A percentile compares a stretch with the other conserved stretches of the same genome.
These are phyloP conservation scores for Ispidina picta DNA, from an alignment of 2,797 vertebrate genomes.

Conservation along the genomic window DNA sequence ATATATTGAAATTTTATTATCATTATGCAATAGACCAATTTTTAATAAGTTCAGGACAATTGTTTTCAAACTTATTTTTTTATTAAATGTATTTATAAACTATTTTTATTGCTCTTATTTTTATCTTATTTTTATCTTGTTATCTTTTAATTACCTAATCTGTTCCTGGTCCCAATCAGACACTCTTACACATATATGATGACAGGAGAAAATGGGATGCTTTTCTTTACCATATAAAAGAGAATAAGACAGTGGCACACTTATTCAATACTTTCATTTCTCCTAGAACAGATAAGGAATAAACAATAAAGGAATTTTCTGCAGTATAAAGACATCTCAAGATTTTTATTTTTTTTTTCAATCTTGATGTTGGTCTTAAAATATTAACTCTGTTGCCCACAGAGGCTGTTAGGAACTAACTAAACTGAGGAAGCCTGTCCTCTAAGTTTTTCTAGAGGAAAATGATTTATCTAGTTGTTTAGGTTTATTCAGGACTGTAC, in stretches of 20 bases:
- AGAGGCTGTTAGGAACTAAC: neutral
- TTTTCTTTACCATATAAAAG: neutral
- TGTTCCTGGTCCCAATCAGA: neutral
- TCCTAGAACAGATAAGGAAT: neutral
- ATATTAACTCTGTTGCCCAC: neutral
- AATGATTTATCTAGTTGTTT: constrained; percentile 1
- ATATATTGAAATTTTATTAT: neutral
- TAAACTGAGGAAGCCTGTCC: neutral
- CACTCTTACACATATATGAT: neutral
- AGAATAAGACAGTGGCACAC: neutral
- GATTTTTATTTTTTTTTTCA: neutral
- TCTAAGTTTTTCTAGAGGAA: neutral
- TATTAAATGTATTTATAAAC: neutral
- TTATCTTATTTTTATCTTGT: neutral
- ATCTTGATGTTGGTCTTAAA: neutral
- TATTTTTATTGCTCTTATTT: neutral
- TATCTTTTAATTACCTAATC: neutral
- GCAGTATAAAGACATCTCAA: neutral
- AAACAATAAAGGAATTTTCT: neutral
- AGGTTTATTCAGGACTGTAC: neutral
- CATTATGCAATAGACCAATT: neutral
- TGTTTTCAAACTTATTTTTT: neutral
- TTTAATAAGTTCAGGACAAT: neutral
- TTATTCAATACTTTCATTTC: neutral
- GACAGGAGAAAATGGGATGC: neutral